A percentile compares a stretch with the other conserved stretches of the same genome.
Evolutionary conservation across 2,888 invertebrate genomes (phyloP).

Genomic region (Eupelmus urozonus): DNA sequence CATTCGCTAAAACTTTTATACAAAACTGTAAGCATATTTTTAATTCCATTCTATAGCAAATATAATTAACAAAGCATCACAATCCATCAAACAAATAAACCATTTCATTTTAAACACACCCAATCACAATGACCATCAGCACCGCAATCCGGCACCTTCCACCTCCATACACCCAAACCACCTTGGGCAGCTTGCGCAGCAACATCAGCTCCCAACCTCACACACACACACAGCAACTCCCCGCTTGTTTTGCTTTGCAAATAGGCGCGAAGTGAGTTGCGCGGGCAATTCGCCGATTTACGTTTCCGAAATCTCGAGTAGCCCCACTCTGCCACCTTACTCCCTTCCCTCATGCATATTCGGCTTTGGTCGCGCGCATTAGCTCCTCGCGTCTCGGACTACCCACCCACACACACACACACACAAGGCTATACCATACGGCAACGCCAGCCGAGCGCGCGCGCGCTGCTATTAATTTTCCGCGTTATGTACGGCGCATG

Average conservation of each 20-base stretch:
- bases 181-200: no score
- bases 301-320: conserved; percentile 71
- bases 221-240: conserved; percentile 23
- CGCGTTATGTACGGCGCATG: conserved; percentile 53
- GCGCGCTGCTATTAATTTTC: conserved; percentile 68
- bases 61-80: no score
- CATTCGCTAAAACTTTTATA: no score
- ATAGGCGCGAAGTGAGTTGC: conserved; percentile 64
- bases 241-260: conserved; percentile 70
- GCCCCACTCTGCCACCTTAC: conserved; percentile 68
- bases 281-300: conserved; percentile 69
- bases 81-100: no score
- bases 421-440: neutral
- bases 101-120: no score
- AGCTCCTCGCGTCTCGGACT: conserved; percentile 50
- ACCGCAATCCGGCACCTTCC: no score
- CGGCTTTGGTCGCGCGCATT: conserved; percentile 59
- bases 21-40: no score
- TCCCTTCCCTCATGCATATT: conserved; percentile 72
- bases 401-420: conserved; percentile 18
- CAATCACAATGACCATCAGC: no score
- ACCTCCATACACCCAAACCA: no score
- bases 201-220: no score
- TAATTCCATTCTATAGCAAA: no score
- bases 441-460: neutral